Conservation (phyloP, 2,797 vertebrate species). For the Parauchenoglanis ngamensis region DNA sequence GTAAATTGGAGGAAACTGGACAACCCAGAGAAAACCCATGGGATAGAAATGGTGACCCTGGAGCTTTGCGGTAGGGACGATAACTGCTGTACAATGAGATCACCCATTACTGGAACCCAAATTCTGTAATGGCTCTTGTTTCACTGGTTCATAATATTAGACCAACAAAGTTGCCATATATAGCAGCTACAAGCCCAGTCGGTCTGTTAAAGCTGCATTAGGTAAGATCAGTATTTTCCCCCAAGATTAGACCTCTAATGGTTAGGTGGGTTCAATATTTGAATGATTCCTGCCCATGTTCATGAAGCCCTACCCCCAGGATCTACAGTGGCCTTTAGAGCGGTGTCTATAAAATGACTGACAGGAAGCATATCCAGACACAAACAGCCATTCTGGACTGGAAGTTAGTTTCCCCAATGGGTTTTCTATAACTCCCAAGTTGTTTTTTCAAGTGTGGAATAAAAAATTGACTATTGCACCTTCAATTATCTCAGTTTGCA, state of each 20-base stretch:
- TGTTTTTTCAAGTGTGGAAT: background rate
- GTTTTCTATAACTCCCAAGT: background rate
- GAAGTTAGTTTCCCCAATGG: background rate
- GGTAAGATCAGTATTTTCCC: background rate
- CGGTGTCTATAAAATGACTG: background rate
- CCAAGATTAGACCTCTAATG: background rate
- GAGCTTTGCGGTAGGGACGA: too few relatives aligned
- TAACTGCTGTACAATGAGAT: background rate
- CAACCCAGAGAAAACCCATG: background rate
- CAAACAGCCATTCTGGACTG: background rate
- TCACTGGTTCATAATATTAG: background rate
- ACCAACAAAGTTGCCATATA: background rate
- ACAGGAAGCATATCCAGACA: background rate
- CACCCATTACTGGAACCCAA: background rate
- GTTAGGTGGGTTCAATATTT: background rate
- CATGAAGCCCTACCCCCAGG: too few relatives aligned
- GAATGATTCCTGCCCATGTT: too few relatives aligned
- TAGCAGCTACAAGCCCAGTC: background rate
- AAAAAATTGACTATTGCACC: background rate
- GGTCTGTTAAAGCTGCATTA: background rate
- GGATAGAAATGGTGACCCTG: background rate
- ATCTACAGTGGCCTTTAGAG: background rate
- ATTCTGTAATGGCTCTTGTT: background rate
- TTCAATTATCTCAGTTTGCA: background rate
- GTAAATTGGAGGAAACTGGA: background rate